phyloP scores from a whole-genome alignment of 2,113 vertebrate genomes.

The Elgaria multicarinata region DNA sequence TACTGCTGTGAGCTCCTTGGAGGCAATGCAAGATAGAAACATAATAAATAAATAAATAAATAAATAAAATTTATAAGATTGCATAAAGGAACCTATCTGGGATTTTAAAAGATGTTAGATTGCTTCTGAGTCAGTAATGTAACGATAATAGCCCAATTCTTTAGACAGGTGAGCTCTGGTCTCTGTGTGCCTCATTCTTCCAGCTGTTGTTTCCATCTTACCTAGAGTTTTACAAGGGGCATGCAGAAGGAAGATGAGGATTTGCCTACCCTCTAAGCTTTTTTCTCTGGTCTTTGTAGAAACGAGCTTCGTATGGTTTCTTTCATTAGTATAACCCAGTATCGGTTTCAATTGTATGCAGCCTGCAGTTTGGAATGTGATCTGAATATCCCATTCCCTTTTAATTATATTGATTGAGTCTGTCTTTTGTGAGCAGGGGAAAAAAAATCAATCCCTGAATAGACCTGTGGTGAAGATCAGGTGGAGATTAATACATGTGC shows the following conservation, averaged over 20 bases:
- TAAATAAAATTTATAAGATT: neutral
- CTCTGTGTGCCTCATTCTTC: neutral
- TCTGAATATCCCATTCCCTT: conserved; percentile 34
- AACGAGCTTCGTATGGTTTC: neutral
- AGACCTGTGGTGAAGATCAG: conserved; percentile 1
- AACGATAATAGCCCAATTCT: neutral
- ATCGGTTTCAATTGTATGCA: neutral
- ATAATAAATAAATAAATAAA: too few relatives aligned
- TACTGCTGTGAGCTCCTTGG: too few relatives aligned
- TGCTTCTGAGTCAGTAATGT: neutral
- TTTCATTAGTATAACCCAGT: neutral
- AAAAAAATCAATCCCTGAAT: conserved; percentile 10
- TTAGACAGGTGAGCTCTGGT: neutral
- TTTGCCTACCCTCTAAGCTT: neutral
- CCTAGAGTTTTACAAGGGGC: too few relatives aligned
- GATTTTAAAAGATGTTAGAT: neutral
- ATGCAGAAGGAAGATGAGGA: neutral
- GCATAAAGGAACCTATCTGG: neutral
- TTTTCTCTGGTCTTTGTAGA: neutral
- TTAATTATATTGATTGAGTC: conserved; percentile 27
- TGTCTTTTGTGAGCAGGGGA: conserved; percentile 12
- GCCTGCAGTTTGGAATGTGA: conserved; percentile 29
- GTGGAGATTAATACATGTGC: conserved; percentile 13
- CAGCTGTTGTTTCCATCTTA: neutral
- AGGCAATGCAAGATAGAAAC: too few relatives aligned